phyloP scores from a whole-genome alignment of 2,113 vertebrate genomes.

The Sula dactylatra region DNA sequence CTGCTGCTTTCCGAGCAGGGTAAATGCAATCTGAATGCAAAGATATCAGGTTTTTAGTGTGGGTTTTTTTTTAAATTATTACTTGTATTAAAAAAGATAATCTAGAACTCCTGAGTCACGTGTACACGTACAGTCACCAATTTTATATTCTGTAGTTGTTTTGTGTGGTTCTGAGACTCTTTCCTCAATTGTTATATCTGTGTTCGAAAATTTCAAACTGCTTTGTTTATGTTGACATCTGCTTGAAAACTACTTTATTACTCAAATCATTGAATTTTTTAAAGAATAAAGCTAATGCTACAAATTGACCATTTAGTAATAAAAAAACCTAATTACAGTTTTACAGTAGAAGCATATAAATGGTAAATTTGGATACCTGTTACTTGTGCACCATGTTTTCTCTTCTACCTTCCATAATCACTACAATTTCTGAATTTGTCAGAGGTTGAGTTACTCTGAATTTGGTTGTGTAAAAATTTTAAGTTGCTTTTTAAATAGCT shows the following conservation, averaged over 20 bases:
- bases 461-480: neutral
- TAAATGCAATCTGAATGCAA: too few relatives aligned
- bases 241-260: neutral
- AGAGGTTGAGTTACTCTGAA: neutral
- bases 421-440: neutral
- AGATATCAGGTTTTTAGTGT: neutral
- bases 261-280: neutral
- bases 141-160: neutral
- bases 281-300: neutral
- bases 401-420: neutral
- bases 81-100: neutral
- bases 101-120: neutral
- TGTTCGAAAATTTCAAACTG: neutral
- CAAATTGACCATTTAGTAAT: neutral
- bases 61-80: too few relatives aligned
- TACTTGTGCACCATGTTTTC: neutral
- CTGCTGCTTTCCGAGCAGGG: neutral
- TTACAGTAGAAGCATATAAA: neutral
- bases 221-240: neutral
- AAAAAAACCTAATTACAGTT: neutral
- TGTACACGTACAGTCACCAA: fast-evolving
- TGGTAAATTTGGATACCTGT: neutral
- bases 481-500: neutral
- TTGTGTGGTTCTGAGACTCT: neutral
- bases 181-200: fast-evolving